Conservation (phyloP, 2,888 invertebrate genomes). For the Leucoptera coffeella region DNA sequence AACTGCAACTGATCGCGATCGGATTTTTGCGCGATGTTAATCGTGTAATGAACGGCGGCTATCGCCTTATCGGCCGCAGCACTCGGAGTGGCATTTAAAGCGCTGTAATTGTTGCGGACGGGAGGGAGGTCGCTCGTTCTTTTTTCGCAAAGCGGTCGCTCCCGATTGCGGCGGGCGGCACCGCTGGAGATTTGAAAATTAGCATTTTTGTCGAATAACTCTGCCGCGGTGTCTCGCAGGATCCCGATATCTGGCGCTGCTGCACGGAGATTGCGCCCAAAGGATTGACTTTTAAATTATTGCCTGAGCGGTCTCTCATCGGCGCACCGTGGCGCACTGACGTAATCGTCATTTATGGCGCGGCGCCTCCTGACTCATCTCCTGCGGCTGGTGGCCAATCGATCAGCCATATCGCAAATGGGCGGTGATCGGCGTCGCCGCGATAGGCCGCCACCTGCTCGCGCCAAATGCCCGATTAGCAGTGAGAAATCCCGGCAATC, state of each 20-base stretch:
- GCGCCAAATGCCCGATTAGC: conserved; percentile 1
- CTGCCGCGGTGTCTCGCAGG: conserved; percentile 38
- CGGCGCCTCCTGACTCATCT: too few relatives aligned
- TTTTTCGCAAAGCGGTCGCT: conserved; percentile 20
- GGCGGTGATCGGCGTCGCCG: neutral
- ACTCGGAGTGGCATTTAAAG: neutral
- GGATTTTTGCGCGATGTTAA: conserved; percentile 24
- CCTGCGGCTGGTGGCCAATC: too few relatives aligned
- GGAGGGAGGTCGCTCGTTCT: too few relatives aligned
- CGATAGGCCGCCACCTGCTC: neutral
- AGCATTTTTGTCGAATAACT: conserved; percentile 53
- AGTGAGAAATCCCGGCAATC: conserved; percentile 9
- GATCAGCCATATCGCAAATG: neutral
- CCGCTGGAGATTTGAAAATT: conserved; percentile 48
- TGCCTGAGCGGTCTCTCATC: too few relatives aligned
- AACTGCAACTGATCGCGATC: conserved; percentile 29
- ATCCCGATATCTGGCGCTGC: conserved; percentile 37
- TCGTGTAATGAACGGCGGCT: conserved; percentile 15
- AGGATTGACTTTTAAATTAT: neutral
- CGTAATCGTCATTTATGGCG: too few relatives aligned
- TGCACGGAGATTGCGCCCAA: conserved; percentile 22
- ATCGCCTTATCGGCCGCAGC: conserved; percentile 12
- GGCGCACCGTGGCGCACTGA: too few relatives aligned
- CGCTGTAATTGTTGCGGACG: conserved; percentile 1
- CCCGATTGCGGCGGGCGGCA: conserved; percentile 33